phyloP scores from a whole-genome alignment of 2,113 vertebrate genomes.

The Microcebus lehilahytsara region DNA sequence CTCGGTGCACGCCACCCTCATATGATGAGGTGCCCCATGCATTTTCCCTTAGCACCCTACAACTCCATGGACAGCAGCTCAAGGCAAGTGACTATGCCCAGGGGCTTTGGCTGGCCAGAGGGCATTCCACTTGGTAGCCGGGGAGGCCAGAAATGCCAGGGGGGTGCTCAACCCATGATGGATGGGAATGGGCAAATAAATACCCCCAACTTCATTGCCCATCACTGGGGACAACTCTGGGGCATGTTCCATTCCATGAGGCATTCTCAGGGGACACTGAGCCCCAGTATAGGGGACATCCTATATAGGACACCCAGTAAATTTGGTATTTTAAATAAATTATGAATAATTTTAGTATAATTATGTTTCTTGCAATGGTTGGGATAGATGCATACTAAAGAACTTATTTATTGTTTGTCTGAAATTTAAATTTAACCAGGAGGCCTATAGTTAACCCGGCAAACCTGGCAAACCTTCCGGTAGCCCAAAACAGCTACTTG shows the following conservation, averaged over 20 bases:
- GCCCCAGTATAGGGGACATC: neutral
- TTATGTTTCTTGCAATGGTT: neutral
- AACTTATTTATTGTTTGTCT: neutral
- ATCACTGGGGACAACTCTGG: neutral
- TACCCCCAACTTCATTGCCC: neutral
- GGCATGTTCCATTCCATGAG: neutral
- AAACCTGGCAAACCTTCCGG: neutral
- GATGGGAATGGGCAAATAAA: neutral
- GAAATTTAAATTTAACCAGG: neutral
- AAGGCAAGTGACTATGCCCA: neutral
- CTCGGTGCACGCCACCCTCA: neutral
- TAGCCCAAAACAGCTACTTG: neutral
- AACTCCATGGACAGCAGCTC: no score
- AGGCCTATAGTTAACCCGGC: neutral
- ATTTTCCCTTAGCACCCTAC: neutral
- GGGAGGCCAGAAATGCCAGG: neutral
- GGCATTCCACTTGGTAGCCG: neutral
- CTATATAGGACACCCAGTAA: neutral
- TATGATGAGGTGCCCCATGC: no score
- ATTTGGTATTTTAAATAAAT: slow-evolving; percentile 8
- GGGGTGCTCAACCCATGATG: neutral
- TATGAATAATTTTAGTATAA: neutral
- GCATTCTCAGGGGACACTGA: neutral
- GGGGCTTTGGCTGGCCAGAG: neutral
- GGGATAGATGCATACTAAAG: neutral